phyloP scores from a whole-genome alignment of 2,888 invertebrate genomes.

The Cerceris ruficornis region DNA sequence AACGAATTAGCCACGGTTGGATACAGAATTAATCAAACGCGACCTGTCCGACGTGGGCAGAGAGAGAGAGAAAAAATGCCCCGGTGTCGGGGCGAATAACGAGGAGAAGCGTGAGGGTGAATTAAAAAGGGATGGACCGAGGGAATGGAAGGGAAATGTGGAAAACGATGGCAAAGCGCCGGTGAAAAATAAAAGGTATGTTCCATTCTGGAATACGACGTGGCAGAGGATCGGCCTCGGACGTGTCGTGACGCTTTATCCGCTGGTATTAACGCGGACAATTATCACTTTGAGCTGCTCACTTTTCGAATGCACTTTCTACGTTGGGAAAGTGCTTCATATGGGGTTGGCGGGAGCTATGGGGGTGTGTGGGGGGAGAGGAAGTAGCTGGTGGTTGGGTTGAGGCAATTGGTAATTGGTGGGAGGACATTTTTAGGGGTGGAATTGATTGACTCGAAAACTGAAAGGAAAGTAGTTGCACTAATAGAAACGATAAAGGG shows the following conservation, averaged over 20 bases:
- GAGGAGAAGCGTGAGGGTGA: neutral
- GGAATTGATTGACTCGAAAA: no score
- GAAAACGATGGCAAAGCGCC: no score
- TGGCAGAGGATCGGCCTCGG: conserved; percentile 23
- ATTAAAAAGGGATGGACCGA: conserved; percentile 4
- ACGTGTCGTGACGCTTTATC: conserved; percentile 61
- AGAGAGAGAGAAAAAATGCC: conserved; percentile 1
- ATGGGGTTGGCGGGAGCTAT: no score
- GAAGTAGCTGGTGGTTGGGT: no score
- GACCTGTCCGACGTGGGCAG: neutral
- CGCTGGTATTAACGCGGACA: conserved; percentile 64
- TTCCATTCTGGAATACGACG: neutral
- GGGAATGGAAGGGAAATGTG: neutral
- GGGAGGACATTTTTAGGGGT: no score
- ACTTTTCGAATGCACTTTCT: conserved; percentile 7
- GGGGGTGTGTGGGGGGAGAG: no score
- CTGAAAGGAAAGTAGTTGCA: no score
- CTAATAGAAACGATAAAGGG: no score
- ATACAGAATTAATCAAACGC: conserved; percentile 61
- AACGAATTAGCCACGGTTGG: conserved; percentile 56
- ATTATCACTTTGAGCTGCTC: conserved; percentile 68
- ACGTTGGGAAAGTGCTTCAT: neutral
- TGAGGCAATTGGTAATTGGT: no score
- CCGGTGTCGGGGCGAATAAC: neutral
- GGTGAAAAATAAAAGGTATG: no score